Conservation (phyloP, 53 echinoderm and acorn worm genomes). For the Stichopus horrens region DNA sequence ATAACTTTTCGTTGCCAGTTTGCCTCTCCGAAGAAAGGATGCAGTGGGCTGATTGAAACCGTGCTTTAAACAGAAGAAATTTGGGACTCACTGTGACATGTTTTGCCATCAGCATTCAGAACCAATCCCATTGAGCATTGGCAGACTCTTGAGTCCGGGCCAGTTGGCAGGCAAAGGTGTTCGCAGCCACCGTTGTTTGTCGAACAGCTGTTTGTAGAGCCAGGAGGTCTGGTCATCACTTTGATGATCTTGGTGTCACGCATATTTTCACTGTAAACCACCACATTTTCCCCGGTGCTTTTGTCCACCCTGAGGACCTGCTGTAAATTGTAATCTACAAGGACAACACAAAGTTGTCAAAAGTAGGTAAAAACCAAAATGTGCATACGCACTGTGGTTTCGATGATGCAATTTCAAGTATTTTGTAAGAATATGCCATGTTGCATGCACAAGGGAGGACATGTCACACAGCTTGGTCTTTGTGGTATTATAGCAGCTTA, state of each 20-base stretch:
- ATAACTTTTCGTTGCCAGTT: too few relatives aligned
- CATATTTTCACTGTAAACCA: conserved; percentile 15
- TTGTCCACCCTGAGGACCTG: conserved; percentile 59
- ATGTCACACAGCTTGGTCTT: too few relatives aligned
- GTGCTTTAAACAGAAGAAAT: not conserved
- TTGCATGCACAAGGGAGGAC: too few relatives aligned
- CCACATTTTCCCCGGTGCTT: conserved; percentile 46
- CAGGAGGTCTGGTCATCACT: conserved; percentile 44
- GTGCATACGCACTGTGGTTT: too few relatives aligned
- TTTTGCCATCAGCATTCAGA: conserved; percentile 58
- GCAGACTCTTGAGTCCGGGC: conserved; percentile 52
- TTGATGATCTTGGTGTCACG: not conserved
- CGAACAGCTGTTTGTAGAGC: conserved; percentile 52
- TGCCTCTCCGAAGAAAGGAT: too few relatives aligned
- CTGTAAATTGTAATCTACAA: conserved; percentile 42
- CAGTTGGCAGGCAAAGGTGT: conserved; percentile 65
- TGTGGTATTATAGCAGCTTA: too few relatives aligned
- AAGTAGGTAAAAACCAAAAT: too few relatives aligned
- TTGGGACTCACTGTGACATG: conserved; percentile 60
- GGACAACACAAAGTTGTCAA: too few relatives aligned
- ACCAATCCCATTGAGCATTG: conserved; percentile 61
- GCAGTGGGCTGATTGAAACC: too few relatives aligned
- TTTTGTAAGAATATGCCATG: too few relatives aligned
- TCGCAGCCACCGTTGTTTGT: conserved; percentile 69
- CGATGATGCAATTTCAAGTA: too few relatives aligned